Evolutionary conservation across 2,113 vertebrate genomes (phyloP), one percentile per base, ranked within the genome.

Genomic region (Phylloscopus whistleri): DNA sequence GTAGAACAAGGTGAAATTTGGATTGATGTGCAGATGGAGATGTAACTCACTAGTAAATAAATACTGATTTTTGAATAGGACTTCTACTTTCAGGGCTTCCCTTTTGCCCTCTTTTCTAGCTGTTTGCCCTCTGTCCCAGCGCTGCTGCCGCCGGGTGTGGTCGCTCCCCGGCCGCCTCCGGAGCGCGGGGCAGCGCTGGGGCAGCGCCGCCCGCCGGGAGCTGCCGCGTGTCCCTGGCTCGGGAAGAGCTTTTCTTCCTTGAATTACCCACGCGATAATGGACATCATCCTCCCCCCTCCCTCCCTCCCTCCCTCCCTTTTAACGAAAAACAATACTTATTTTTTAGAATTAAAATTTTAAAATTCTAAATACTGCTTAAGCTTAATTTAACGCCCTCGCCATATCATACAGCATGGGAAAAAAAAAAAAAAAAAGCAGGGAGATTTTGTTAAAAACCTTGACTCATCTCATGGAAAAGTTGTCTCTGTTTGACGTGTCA

Each of bases 141-240:
- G 13, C 26, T 49, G 66, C 51, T 12, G 7, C 26, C 31, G 62
- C 11, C 24, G 21, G 11, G 19, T 4, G 22, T 8, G 26, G 3
- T 41, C 22, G 2, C 14, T 37, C 37, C 37, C 10, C 28, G 37
- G 24, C 22, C 30, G 1, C 37, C 23, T 33, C 58, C 46, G 19
- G 49, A 26, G 55, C 24, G 6, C 27, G 33, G 70, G 2, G 37
- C 52, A 10, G 63, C 16, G 46, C 62, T 11, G 78, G 78, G 35
- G 46, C 12, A 51, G 7, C 19, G 3, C 69, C 24, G 8, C 30
- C 82, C 46, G 17, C 46, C 44, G 72, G 73, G 17, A 26, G 3
- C 5, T 2, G 16, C 37, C 9, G 27, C 53, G 1, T 1, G 17
- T 39, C 23, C n/a, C 64, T 2, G 41, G 2, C 3, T 14, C 26